Evolutionary conservation across 2,113 vertebrate species (phyloP).

Genomic region (Myotis yumanensis): DNA sequence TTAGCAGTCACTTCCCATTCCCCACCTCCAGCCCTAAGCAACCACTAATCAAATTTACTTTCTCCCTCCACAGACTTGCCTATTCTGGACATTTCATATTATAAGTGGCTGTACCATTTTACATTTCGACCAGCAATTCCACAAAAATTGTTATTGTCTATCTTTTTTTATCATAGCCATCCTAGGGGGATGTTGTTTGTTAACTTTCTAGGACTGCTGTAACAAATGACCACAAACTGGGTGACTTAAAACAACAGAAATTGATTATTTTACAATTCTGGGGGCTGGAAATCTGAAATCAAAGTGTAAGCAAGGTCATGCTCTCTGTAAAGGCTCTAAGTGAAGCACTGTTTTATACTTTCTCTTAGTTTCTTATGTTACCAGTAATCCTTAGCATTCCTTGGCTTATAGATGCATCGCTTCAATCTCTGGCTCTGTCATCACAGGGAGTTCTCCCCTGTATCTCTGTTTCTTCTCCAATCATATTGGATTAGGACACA

Average conservation of each 20-base stretch:
- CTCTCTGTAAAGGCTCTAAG: background rate
- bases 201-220: background rate
- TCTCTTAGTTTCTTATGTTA: background rate
- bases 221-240: background rate
- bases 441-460: background rate
- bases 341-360: background rate
- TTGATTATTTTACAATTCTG: background rate
- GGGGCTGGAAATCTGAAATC: background rate
- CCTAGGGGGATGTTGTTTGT: background rate
- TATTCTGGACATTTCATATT: background rate
- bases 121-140: background rate
- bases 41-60: background rate
- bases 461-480: background rate
- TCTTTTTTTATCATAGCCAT: background rate
- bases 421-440: background rate
- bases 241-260: background rate
- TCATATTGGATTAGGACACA: background rate
- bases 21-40: background rate
- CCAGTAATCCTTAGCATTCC: background rate
- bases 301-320: background rate
- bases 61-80: background rate
- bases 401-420: background rate
- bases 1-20: background rate
- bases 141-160: constrained; percentile 1
- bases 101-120: background rate